These are phyloP conservation scores for Diprion similis DNA, from an alignment of 1,140 invertebrate genomes.

Conservation along the genomic window DNA sequence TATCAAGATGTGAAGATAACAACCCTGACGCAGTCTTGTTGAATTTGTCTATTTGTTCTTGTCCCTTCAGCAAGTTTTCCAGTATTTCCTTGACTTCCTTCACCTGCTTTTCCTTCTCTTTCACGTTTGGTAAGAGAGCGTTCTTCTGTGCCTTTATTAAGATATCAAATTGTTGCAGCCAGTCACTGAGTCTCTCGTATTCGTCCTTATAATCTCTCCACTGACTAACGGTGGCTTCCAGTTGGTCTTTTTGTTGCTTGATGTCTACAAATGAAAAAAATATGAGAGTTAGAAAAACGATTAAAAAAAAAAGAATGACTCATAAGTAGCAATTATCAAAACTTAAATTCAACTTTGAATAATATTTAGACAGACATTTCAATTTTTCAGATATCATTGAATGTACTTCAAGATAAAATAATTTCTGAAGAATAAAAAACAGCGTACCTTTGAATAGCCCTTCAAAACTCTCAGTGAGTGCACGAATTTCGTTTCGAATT, in stretches of 20 bases:
- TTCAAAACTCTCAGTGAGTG: conserved; percentile 84
- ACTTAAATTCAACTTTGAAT: background rate
- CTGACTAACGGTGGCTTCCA: conserved; percentile 82
- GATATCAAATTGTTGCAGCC: conserved; percentile 93
- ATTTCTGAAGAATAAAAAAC: background rate
- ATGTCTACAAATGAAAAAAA: conserved; percentile 67
- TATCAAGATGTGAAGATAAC: conserved; percentile 85
- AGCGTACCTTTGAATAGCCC: conserved; percentile 73
- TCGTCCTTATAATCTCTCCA: conserved; percentile 93
- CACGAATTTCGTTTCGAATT: conserved; percentile 85
- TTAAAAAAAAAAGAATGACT: background rate
- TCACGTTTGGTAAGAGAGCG: conserved; percentile 78
- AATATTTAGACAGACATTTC: background rate
- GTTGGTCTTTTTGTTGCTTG: conserved; percentile 81
- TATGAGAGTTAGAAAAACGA: conserved; percentile 13
- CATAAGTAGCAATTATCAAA: background rate
- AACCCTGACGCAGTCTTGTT: conserved; percentile 79
- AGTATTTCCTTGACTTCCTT: conserved; percentile 81
- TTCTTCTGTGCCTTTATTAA: conserved; percentile 90
- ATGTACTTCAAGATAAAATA: background rate
- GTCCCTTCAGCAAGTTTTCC: conserved; percentile 77
- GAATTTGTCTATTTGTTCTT: conserved; percentile 84
- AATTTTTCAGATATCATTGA: conserved; percentile 6
- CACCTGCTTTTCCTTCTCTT: conserved; percentile 88
- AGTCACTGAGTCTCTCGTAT: conserved; percentile 89